Evolutionary conservation across 2,113 vertebrate genomes (phyloP).

Genomic region (Poeciliopsis retropinna): DNA sequence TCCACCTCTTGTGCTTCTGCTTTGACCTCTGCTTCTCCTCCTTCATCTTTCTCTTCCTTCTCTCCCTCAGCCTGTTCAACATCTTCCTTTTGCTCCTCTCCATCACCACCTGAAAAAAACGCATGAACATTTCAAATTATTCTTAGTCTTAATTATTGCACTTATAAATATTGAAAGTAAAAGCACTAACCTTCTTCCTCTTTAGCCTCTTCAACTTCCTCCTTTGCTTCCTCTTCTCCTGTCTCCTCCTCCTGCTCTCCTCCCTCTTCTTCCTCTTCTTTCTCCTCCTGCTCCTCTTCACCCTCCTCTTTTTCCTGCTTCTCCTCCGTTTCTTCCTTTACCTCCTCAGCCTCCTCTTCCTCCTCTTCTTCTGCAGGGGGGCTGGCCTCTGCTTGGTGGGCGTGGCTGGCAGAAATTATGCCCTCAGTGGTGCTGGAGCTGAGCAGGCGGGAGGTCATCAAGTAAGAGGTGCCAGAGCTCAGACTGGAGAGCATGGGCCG

Average conservation of each 20-base stretch:
- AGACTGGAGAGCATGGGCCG: slow-evolving; percentile 85
- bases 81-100: slow-evolving; percentile 48
- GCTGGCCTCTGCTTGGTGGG: slow-evolving; percentile 83
- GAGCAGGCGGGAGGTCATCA: slow-evolving; percentile 83
- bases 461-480: slow-evolving; percentile 80
- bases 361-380: slow-evolving; percentile 68
- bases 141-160: neutral
- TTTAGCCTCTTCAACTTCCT: slow-evolving; percentile 37
- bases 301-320: slow-evolving; percentile 19
- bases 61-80: slow-evolving; percentile 45
- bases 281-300: slow-evolving; percentile 6
- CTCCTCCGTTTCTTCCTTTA: slow-evolving; percentile 16
- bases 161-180: neutral
- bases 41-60: slow-evolving; percentile 43
- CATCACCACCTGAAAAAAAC: slow-evolving; percentile 52
- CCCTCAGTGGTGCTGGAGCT: slow-evolving; percentile 88
- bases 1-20: slow-evolving; percentile 47
- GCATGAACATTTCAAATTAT: neutral
- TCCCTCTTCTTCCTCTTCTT: neutral
- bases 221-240: slow-evolving; percentile 25
- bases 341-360: slow-evolving; percentile 23
- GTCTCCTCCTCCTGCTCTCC: slow-evolving; percentile 22
- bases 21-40: slow-evolving; percentile 39
- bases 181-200: slow-evolving; percentile 56
- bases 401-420: slow-evolving; percentile 84